A percentile compares a stretch with the other conserved stretches of the same genome.
phyloP scores from a whole-genome alignment of 2,888 invertebrate genomes.

The Homarus gammarus region DNA sequence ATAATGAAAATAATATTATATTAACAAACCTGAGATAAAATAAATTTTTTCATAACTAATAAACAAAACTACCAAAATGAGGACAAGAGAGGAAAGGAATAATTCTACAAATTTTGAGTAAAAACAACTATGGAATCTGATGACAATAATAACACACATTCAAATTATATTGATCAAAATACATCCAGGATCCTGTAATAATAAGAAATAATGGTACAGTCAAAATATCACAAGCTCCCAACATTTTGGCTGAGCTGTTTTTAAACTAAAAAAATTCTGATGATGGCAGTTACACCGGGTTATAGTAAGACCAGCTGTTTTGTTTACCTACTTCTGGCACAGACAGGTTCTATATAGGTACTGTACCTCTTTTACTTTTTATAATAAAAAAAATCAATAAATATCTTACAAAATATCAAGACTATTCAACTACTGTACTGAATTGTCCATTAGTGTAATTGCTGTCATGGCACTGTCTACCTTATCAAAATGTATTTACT shows the following conservation, averaged over 20 bases:
- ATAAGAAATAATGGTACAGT: too few species aligned
- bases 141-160: not conserved
- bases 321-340: too few species aligned
- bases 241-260: not conserved
- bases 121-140: not conserved
- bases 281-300: conserved; percentile 1
- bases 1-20: conserved; percentile 2
- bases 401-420: too few species aligned
- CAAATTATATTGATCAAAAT: not conserved
- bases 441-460: too few species aligned
- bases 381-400: too few species aligned
- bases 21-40: conserved; percentile 6
- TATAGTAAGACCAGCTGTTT: too few species aligned
- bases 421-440: too few species aligned
- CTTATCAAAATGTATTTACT: too few species aligned
- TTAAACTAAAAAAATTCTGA: not conserved
- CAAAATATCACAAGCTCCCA: not conserved
- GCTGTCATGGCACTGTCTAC: too few species aligned
- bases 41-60: not conserved
- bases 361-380: too few species aligned
- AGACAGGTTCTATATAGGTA: too few species aligned
- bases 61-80: not conserved
- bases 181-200: not conserved
- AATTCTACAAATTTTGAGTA: conserved; percentile 14
- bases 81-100: not conserved